Evolutionary conservation across 1,140 invertebrate genomes (phyloP), one percentile per base, ranked within the genome.

Genomic region (Camponotus vicinus): DNA sequence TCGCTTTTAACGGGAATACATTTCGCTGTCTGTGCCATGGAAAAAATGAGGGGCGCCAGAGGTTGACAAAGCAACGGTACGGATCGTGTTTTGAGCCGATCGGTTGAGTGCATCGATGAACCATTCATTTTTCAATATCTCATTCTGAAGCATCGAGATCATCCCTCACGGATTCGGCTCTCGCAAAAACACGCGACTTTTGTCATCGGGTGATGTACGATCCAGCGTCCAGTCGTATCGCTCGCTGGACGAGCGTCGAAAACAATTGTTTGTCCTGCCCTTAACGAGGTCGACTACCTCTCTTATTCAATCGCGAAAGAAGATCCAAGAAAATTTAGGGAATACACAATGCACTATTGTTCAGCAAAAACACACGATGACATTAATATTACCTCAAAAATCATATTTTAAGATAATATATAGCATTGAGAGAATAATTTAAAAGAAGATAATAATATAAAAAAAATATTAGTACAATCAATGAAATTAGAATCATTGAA

Each of bases 101-200:
- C 87, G 82, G 88, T 67, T 80, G 88, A 91, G 88, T 88, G 90
- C 90, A 71, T 80, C 86, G 86, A 90, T 92, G 91, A 88, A 86
- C 88, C 88, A 86, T 90, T 92, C 88, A 91, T 91, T 92, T 92
- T 91, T 92, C 91, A 91, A 92, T 90, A 87, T 71, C 89, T 87
- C 89, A 78, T 78, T 82, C 70, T 77, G 57, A 67, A 79, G 66
- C 86, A 84, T 40, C 90, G 83, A 85, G 88, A 91, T 91, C 92
- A 92, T 93, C 88, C 89, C 87, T 92, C 92, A 91, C 89, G 84
- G 64, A 85, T 70, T 49, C 67, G 71, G 42, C 89, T 83, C 40
- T 69, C 84, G 84, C 57, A 87, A 92, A 92, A 90, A 89, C 90
- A 78, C 77, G 70, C 71, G 89, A 92, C 86, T 89, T 90, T 92